phyloP scores from a whole-genome alignment of 2,888 invertebrate species.

The Aromia moschata region DNA sequence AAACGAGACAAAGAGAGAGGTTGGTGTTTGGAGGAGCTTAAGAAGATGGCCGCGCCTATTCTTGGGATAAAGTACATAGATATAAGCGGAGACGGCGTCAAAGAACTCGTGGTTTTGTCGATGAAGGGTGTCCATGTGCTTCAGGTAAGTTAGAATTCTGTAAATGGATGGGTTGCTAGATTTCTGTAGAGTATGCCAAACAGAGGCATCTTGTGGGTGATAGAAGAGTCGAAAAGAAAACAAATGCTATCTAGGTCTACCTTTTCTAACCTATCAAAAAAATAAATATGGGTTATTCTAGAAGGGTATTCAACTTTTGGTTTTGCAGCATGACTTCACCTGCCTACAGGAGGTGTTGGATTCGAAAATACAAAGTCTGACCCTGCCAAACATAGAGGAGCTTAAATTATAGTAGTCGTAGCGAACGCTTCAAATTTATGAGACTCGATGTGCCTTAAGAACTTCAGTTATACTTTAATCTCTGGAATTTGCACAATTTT shows the following conservation, averaged over 20 bases:
- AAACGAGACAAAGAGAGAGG: slow-evolving; percentile 59
- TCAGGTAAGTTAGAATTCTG: slow-evolving; percentile 70
- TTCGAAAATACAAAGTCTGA: slow-evolving; percentile 32
- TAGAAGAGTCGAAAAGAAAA: too few relatives aligned
- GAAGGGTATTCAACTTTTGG: too few relatives aligned
- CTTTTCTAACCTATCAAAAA: too few relatives aligned
- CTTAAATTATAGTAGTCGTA: slow-evolving; percentile 13
- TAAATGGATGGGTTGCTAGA: too few relatives aligned
- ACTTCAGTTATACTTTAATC: too few relatives aligned
- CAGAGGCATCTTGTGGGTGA: too few relatives aligned
- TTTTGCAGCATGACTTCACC: slow-evolving; percentile 34
- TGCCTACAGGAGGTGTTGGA: slow-evolving; percentile 29
- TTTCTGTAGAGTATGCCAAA: too few relatives aligned
- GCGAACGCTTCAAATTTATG: background rate
- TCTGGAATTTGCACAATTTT: too few relatives aligned
- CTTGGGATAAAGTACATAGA: slow-evolving; percentile 71
- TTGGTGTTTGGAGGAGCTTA: slow-evolving; percentile 65
- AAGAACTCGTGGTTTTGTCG: slow-evolving; percentile 72
- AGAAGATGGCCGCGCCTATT: slow-evolving; percentile 70
- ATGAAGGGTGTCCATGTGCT: slow-evolving; percentile 73
- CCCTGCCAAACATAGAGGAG: slow-evolving; percentile 27
- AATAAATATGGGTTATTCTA: too few relatives aligned
- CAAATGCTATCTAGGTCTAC: too few relatives aligned
- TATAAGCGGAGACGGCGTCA: slow-evolving; percentile 73
- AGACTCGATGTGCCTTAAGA: slow-evolving; percentile 3